Conservation (phyloP, 2,113 vertebrate genomes). For the Gnathonemus longibarbis region DNA sequence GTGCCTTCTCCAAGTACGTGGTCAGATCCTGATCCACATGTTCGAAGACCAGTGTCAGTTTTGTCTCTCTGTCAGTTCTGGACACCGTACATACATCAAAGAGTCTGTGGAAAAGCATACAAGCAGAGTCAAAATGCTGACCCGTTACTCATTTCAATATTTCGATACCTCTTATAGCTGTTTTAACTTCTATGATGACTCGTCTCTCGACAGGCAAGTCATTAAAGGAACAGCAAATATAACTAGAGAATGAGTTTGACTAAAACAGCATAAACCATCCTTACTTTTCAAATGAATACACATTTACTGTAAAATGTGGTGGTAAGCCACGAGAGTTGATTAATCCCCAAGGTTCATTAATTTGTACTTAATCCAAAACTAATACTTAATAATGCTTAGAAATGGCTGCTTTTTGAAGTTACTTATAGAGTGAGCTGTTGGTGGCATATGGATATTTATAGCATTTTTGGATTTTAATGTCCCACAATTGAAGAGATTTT, state of each 20-base stretch:
- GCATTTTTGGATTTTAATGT: not conserved
- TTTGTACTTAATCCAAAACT: not conserved
- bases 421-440: not conserved
- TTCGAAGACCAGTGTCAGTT: constrained; percentile 95
- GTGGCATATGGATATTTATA: not conserved
- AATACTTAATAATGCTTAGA: not conserved
- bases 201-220: not conserved
- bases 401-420: not conserved
- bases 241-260: not conserved
- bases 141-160: not conserved
- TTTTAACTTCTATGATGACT: not conserved
- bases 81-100: constrained; percentile 97
- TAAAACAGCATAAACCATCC: not conserved
- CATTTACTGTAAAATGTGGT: not conserved
- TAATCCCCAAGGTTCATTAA: not conserved
- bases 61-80: constrained; percentile 93
- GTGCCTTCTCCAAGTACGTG: constrained; percentile 96
- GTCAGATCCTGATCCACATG: constrained; percentile 98
- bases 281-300: not conserved
- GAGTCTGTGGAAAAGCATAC: constrained; percentile 63
- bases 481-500: not conserved
- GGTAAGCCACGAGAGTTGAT: not conserved
- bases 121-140: not conserved
- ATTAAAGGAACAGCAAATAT: not conserved
- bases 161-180: not conserved